Percentiles rank a stretch among this genome's conserved stretches.
phyloP scores from a whole-genome alignment of 1,140 invertebrate species.

The Idris sp. region DNA sequence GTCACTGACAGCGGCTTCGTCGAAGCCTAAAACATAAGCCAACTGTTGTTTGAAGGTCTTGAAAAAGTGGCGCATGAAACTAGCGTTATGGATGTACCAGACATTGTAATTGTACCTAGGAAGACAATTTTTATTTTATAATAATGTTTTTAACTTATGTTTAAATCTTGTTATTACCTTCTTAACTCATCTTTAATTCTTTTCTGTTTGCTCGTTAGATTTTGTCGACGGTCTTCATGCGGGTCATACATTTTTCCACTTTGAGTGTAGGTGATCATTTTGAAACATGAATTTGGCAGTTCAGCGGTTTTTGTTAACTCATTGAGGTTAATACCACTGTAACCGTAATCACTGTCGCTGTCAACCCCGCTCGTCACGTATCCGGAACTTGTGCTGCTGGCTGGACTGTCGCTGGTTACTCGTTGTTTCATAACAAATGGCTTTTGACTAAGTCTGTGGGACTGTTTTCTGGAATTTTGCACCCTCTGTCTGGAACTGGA shows the following conservation, averaged over 20 bases:
- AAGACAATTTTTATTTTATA: no score
- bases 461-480: neutral
- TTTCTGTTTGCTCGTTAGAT: constrained; percentile 72
- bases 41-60: constrained; percentile 80
- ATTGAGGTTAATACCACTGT: constrained; percentile 77
- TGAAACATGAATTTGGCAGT: constrained; percentile 66
- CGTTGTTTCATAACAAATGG: constrained; percentile 21
- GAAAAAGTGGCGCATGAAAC: constrained; percentile 82
- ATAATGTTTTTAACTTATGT: no score
- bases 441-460: neutral
- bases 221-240: constrained; percentile 36
- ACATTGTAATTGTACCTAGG: constrained; percentile 73
- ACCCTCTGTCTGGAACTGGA: neutral
- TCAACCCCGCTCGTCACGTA: constrained; percentile 78
- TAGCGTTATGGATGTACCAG: constrained; percentile 80
- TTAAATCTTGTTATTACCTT: constrained; percentile 16
- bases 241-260: constrained; percentile 68
- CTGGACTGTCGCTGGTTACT: constrained; percentile 64
- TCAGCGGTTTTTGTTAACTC: constrained; percentile 23
- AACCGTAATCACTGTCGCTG: constrained; percentile 80
- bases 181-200: constrained; percentile 73
- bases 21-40: constrained; percentile 78
- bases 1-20: constrained; percentile 73
- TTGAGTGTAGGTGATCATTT: constrained; percentile 61
- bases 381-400: constrained; percentile 80